These are phyloP conservation scores for Drosophila recens DNA, from an alignment of 2,888 invertebrate genomes.

Conservation along the genomic window DNA sequence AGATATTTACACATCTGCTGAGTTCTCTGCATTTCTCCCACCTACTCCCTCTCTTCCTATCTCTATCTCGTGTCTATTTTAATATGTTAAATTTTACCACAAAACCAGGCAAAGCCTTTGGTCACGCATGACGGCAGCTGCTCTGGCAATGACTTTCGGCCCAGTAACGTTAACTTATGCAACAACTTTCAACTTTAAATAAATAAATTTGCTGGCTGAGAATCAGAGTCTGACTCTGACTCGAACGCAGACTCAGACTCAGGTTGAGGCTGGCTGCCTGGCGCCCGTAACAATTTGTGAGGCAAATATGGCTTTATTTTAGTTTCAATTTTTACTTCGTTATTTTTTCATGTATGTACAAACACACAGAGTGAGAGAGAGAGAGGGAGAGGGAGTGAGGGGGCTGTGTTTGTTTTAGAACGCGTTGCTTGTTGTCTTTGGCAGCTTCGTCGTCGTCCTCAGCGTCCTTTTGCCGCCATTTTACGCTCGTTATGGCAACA, in stretches of 20 bases:
- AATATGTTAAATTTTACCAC: constrained; percentile 62
- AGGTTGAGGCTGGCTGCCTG: constrained; percentile 12
- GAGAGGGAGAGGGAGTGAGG: constrained; percentile 11
- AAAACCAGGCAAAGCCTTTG: constrained; percentile 40
- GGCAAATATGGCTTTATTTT: constrained; percentile 81
- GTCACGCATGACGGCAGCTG: constrained; percentile 38
- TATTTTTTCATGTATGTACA: constrained; percentile 63
- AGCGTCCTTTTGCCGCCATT: constrained; percentile 76
- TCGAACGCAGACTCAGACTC: not conserved
- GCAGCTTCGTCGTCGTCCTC: constrained; percentile 36
- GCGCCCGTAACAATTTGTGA: constrained; percentile 75
- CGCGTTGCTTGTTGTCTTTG: constrained; percentile 70
- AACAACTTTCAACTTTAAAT: constrained; percentile 76
- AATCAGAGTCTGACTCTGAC: constrained; percentile 1
- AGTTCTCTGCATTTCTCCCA: constrained; percentile 34
- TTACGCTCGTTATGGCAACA: constrained; percentile 81
- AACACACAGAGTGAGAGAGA: constrained; percentile 22
- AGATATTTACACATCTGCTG: constrained; percentile 71
- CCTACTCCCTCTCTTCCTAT: not conserved
- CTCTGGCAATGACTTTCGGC: constrained; percentile 49
- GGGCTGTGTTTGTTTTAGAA: constrained; percentile 73
- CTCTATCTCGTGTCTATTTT: constrained; percentile 28
- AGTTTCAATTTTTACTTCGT: constrained; percentile 82
- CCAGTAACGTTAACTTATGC: constrained; percentile 65
- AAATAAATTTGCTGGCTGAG: constrained; percentile 67